Conservation (phyloP, 2,888 invertebrate species). For the Subacronicta megacephala region DNA sequence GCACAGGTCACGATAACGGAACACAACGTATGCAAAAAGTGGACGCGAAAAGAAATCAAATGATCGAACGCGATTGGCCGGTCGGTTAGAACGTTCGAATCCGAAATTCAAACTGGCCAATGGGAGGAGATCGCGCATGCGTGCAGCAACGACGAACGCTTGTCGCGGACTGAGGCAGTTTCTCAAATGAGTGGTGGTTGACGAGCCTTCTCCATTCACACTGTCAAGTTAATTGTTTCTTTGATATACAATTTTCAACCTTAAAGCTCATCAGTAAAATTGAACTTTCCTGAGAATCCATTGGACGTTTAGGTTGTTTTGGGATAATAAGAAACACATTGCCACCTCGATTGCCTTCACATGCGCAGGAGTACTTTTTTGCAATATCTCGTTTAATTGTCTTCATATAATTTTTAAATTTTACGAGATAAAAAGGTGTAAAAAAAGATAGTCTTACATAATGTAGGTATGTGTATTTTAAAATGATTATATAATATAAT, state of each 20-base stretch:
- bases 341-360: conserved; percentile 86
- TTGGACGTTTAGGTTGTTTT: conserved; percentile 60
- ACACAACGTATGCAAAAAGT: conserved; percentile 78
- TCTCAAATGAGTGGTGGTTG: conserved; percentile 81
- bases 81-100: conserved; percentile 72
- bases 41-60: conserved; percentile 82
- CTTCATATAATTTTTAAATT: conserved; percentile 58
- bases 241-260: conserved; percentile 48
- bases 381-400: conserved; percentile 74
- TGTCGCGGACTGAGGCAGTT: conserved; percentile 81
- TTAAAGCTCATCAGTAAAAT: conserved; percentile 8
- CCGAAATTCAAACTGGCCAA: conserved; percentile 81
- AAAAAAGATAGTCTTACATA: conserved; percentile 12
- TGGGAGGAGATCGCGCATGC: conserved; percentile 68
- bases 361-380: conserved; percentile 86
- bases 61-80: conserved; percentile 83
- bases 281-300: conserved; percentile 26
- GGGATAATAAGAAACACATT: conserved; percentile 54
- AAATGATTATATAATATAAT: conserved; percentile 16
- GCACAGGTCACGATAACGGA: conserved; percentile 78
- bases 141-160: conserved; percentile 76
- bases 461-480: conserved; percentile 1
- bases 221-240: conserved; percentile 67
- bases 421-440: conserved; percentile 12
- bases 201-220: conserved; percentile 84